A percentile compares a stretch with the other conserved stretches of the same genome.
Evolutionary conservation across 1,140 invertebrate genomes (phyloP).

Genomic region (Zaprionus tsacasi): DNA sequence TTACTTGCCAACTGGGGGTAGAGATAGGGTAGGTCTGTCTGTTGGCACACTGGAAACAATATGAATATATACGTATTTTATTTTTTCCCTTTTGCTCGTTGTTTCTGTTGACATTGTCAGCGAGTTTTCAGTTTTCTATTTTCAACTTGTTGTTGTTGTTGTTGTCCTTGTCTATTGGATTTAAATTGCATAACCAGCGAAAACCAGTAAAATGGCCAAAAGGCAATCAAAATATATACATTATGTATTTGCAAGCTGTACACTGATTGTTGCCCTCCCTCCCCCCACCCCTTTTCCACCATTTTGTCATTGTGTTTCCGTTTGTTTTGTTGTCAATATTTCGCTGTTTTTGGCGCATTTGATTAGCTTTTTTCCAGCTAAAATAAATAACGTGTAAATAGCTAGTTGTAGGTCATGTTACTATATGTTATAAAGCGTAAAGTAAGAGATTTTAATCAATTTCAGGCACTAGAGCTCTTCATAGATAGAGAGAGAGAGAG

Average conservation of each 20-base stretch:
- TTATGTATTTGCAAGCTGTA: slow-evolving; percentile 17
- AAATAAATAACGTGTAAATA: neutral
- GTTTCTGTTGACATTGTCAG: slow-evolving; percentile 33
- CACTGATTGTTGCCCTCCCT: slow-evolving; percentile 14
- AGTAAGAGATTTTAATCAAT: too few species aligned
- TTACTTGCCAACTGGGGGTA: neutral
- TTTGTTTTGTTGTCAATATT: slow-evolving; percentile 4
- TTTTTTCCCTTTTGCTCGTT: neutral
- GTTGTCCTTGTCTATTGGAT: slow-evolving; percentile 35
- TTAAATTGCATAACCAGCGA: slow-evolving; percentile 35
- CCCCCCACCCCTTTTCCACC: too few species aligned
- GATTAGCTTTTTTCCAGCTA: slow-evolving; percentile 5
- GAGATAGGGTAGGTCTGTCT: neutral
- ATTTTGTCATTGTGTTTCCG: neutral
- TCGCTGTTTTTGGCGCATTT: slow-evolving; percentile 23
- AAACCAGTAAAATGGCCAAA: slow-evolving; percentile 13
- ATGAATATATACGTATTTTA: neutral
- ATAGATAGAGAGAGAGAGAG: too few species aligned
- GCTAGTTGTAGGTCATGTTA: neutral
- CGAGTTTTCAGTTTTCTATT: slow-evolving; percentile 11
- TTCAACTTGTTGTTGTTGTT: slow-evolving; percentile 2
- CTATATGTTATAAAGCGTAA: too few species aligned
- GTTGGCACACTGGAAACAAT: slow-evolving; percentile 10
- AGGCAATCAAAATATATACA: slow-evolving; percentile 38
- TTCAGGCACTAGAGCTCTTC: too few species aligned